Conservation (phyloP, 2,888 invertebrate genomes). For the Chrysopilus asiliformis region DNA sequence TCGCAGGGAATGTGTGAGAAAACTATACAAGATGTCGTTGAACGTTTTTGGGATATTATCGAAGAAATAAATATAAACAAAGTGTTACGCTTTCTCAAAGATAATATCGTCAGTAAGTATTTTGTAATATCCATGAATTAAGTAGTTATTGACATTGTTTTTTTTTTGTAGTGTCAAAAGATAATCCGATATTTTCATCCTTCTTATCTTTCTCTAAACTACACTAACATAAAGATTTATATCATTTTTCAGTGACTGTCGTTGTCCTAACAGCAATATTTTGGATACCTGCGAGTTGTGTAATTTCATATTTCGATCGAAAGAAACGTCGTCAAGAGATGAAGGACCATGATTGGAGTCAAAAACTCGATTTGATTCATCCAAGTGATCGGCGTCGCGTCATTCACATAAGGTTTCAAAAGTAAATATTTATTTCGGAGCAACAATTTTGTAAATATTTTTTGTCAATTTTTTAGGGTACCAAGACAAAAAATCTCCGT, state of each 20-base stretch:
- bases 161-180: not conserved
- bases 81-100: constrained; percentile 73
- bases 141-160: not conserved
- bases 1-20: constrained; percentile 83
- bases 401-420: constrained; percentile 49
- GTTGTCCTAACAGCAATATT: constrained; percentile 80
- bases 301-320: constrained; percentile 71
- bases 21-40: constrained; percentile 88
- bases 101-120: constrained; percentile 77
- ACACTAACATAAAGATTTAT: not conserved
- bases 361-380: constrained; percentile 56
- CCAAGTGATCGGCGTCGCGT: constrained; percentile 58
- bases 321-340: constrained; percentile 56
- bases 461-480: constrained; percentile 22
- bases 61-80: constrained; percentile 93
- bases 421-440: constrained; percentile 1
- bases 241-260: constrained; percentile 42
- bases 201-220: not conserved
- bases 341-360: constrained; percentile 57
- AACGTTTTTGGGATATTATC: constrained; percentile 94
- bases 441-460: not conserved
- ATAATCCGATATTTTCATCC: not conserved
- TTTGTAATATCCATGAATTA: not conserved
- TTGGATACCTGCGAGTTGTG: constrained; percentile 90
- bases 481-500: constrained; percentile 35